These are phyloP conservation scores for Drosophila nasuta DNA, from an alignment of 1,140 invertebrate species.

Conservation along the genomic window DNA sequence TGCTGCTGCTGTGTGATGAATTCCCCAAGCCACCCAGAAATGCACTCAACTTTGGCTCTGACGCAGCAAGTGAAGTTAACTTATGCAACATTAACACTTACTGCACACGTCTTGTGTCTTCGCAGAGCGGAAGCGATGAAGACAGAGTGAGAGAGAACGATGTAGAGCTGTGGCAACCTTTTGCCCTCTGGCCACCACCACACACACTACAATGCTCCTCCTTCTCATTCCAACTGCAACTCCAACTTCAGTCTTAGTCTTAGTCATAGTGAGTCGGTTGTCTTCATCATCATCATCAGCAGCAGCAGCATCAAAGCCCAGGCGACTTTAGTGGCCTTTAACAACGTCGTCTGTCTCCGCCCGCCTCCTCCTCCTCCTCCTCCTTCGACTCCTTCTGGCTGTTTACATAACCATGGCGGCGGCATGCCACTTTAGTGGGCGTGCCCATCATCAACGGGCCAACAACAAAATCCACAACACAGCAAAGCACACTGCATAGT, in stretches of 20 bases:
- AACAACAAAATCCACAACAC: conserved; percentile 34
- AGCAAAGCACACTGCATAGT: conserved; percentile 31
- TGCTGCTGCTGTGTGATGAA: not conserved
- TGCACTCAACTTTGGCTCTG: conserved; percentile 10
- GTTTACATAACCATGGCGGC: conserved; percentile 77
- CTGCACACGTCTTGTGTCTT: conserved; percentile 40
- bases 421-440: conserved; percentile 73
- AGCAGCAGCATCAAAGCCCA: conserved; percentile 63
- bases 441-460: conserved; percentile 46
- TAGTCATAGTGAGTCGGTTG: conserved; percentile 18
- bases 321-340: conserved; percentile 69
- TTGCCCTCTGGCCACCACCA: conserved; percentile 50
- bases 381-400: conserved; percentile 41
- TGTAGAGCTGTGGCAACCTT: conserved; percentile 40
- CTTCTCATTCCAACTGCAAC: not conserved
- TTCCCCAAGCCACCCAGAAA: conserved; percentile 19
- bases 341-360: conserved; percentile 55
- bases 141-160: not conserved
- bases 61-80: conserved; percentile 27
- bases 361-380: conserved; percentile 33
- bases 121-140: not conserved
- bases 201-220: conserved; percentile 25
- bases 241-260: not conserved
- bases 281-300: conserved; percentile 36
- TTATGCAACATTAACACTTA: conserved; percentile 63